Evolutionary conservation across 2,797 vertebrate genomes (phyloP).

Genomic region (Enteromius unitaeniatus): DNA sequence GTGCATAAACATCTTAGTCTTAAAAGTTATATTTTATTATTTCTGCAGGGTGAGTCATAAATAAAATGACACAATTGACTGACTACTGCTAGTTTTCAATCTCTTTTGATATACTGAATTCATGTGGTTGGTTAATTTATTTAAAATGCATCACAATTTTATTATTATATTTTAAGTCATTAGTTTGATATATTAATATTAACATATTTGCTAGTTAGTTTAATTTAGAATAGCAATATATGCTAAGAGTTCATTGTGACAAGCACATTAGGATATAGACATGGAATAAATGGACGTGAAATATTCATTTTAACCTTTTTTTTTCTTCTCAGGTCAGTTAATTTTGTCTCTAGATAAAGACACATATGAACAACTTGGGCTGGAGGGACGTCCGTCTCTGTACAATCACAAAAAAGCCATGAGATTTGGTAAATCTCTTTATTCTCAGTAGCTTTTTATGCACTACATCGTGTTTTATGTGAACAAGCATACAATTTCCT

Average conservation of each 20-base stretch:
- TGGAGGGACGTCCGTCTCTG: constrained; percentile 85
- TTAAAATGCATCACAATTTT: not conserved
- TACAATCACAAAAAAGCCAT: constrained; percentile 82
- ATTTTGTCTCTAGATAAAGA: constrained; percentile 90
- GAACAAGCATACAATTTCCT: not conserved
- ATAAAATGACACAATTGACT: too few relatives aligned
- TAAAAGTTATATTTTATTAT: not conserved
- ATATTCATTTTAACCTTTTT: not conserved
- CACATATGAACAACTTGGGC: constrained; percentile 88
- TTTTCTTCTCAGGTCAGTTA: constrained; percentile 60
- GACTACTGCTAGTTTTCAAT: not conserved
- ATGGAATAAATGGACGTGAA: not conserved
- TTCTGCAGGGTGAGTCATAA: too few relatives aligned
- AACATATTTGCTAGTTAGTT: not conserved
- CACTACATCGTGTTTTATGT: not conserved
- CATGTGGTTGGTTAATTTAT: not conserved
- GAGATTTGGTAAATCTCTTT: constrained; percentile 84
- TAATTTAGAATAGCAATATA: not conserved
- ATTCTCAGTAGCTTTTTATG: not conserved
- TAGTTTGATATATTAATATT: not conserved
- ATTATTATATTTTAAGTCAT: not conserved
- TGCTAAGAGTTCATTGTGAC: not conserved
- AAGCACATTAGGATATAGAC: not conserved
- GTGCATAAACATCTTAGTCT: not conserved
- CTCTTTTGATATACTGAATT: not conserved